Percentiles rank a stretch among this genome's conserved stretches.
Evolutionary conservation across 1,140 invertebrate genomes (phyloP).

Genomic region (Tetragonula clypearis): DNA sequence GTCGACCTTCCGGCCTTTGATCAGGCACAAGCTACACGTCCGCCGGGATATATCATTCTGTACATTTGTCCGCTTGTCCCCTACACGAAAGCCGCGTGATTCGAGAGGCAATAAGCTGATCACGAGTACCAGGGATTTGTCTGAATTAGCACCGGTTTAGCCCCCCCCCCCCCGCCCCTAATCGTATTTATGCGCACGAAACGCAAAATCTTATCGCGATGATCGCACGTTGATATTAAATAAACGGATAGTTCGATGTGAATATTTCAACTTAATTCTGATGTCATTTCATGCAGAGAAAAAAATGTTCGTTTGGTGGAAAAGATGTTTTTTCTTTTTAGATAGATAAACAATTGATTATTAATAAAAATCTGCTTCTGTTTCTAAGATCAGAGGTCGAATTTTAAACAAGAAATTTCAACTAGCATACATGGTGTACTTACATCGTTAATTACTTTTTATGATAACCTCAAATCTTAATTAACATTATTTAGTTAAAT

Average conservation of each 20-base stretch:
- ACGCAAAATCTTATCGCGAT: not conserved
- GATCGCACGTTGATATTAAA: not conserved
- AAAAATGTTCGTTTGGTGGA: not conserved
- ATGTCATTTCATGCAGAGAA: too few relatives aligned
- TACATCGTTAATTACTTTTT: too few relatives aligned
- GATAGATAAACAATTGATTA: not conserved
- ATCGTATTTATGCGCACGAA: slow-evolving; percentile 21
- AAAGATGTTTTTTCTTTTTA: not conserved
- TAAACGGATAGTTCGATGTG: not conserved
- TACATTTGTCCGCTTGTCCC: slow-evolving; percentile 35
- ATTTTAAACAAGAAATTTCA: too few relatives aligned
- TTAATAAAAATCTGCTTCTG: too few relatives aligned
- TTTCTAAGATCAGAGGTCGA: too few relatives aligned
- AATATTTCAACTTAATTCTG: too few relatives aligned
- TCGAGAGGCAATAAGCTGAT: slow-evolving; percentile 49
- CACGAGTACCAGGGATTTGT: slow-evolving; percentile 33
- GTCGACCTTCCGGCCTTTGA: slow-evolving; percentile 59
- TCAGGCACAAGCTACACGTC: slow-evolving; percentile 42
- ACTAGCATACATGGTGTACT: too few relatives aligned
- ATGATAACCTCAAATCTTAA: too few relatives aligned
- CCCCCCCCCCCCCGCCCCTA: slow-evolving; percentile 6
- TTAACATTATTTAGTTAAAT: too few relatives aligned
- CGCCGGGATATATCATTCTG: slow-evolving; percentile 39
- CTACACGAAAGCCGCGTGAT: slow-evolving; percentile 33
- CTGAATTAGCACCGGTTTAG: slow-evolving; percentile 40